Conservation (phyloP, 2,113 vertebrate species). For the Notarius lentiginosus region DNA sequence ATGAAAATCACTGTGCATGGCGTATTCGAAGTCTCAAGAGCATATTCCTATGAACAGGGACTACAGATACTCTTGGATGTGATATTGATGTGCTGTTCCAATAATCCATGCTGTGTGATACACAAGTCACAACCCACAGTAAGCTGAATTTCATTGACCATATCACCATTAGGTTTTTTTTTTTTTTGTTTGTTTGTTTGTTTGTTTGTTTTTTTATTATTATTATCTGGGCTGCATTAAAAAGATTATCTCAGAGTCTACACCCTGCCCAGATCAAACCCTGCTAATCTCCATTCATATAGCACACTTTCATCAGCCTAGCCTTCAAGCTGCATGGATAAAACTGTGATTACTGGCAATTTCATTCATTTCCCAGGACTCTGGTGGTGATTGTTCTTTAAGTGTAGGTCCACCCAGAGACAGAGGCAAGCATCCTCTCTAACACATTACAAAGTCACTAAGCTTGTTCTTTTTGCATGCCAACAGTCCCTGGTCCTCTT, state of each 20-base stretch:
- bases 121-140: slow-evolving; percentile 11
- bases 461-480: slow-evolving; percentile 36
- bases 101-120: slow-evolving; percentile 25
- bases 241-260: slow-evolving; percentile 58
- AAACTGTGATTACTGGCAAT: slow-evolving; percentile 56
- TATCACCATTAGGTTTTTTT: slow-evolving; percentile 45
- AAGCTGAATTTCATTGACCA: not conserved
- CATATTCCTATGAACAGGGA: not conserved
- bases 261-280: slow-evolving; percentile 20
- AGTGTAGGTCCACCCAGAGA: slow-evolving; percentile 38
- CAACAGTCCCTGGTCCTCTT: slow-evolving; percentile 13
- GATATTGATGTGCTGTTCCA: slow-evolving; percentile 14
- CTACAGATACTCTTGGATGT: slow-evolving; percentile 1
- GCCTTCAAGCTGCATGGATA: slow-evolving; percentile 35
- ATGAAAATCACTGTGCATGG: not conserved
- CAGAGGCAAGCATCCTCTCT: not conserved
- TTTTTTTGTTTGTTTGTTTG: not conserved
- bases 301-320: slow-evolving; percentile 18
- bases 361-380: slow-evolving; percentile 57
- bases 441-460: slow-evolving; percentile 24
- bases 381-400: slow-evolving; percentile 40
- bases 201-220: not conserved
- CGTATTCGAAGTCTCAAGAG: not conserved
- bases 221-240: slow-evolving; percentile 59
- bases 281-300: slow-evolving; percentile 18